Conservation (phyloP, 2,888 invertebrate species). For the Rhodophaea formosa region DNA sequence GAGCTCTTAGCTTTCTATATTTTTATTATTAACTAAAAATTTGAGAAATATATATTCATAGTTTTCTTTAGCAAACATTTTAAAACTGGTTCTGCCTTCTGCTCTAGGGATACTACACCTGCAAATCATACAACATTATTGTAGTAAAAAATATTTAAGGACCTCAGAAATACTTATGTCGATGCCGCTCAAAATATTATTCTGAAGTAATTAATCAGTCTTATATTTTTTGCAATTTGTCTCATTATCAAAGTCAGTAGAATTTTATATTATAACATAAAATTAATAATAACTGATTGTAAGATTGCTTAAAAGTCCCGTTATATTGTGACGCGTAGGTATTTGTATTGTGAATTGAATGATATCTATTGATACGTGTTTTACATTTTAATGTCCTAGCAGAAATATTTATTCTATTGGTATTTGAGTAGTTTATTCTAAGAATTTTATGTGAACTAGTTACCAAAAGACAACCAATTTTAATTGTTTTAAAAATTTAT, state of each 20-base stretch:
- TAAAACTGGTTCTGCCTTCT: too few species aligned
- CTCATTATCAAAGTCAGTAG: too few species aligned
- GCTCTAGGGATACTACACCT: too few species aligned
- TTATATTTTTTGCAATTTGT: too few species aligned
- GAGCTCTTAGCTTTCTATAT: neutral
- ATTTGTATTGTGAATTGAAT: neutral
- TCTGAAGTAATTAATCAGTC: too few species aligned
- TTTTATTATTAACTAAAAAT: neutral
- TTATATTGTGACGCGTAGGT: neutral
- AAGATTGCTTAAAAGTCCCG: neutral
- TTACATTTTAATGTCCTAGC: neutral
- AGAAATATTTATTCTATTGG: neutral
- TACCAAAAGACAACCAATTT: neutral
- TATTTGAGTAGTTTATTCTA: neutral
- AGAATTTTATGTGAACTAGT: neutral
- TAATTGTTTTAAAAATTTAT: too few species aligned
- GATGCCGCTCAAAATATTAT: too few species aligned
- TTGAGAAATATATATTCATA: neutral
- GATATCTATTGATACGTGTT: neutral
- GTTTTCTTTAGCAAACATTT: too few species aligned
- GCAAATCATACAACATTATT: too few species aligned
- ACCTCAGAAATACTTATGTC: too few species aligned
- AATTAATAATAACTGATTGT: neutral
- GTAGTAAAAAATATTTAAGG: too few species aligned
- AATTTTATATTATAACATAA: too few species aligned